phyloP scores from a whole-genome alignment of 2,113 vertebrate genomes.

The Tenebrosternarchus preto region DNA sequence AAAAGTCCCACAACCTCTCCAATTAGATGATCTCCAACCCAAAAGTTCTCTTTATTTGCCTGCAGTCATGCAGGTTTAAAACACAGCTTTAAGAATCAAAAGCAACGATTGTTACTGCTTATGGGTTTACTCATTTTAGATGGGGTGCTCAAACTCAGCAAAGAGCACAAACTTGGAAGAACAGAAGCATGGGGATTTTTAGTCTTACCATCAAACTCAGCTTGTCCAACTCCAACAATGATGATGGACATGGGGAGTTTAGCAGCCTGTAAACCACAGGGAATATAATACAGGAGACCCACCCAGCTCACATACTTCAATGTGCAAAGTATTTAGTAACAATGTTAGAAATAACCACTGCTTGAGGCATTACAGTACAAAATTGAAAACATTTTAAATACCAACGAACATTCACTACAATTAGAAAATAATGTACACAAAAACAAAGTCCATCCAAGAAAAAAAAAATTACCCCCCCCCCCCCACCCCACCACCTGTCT shows the following conservation, averaged over 20 bases:
- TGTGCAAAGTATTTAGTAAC: not conserved
- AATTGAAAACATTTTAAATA: too few species aligned
- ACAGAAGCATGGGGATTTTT: not conserved
- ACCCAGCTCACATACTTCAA: not conserved
- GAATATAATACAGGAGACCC: not conserved
- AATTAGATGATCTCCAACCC: conserved; percentile 49
- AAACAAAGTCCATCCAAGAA: too few species aligned
- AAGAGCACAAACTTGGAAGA: not conserved
- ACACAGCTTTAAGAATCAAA: not conserved
- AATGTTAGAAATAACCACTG: too few species aligned
- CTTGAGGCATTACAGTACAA: too few species aligned
- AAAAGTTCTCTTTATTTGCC: conserved; percentile 18
- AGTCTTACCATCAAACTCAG: conserved; percentile 90
- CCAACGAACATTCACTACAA: too few species aligned
- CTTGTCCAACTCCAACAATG: conserved; percentile 92
- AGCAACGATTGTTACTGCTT: not conserved
- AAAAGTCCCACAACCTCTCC: conserved; percentile 24
- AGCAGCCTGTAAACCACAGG: conserved; percentile 78
- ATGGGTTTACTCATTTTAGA: not conserved
- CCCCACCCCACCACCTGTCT: too few species aligned
- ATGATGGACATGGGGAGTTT: conserved; percentile 98
- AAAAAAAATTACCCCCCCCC: too few species aligned
- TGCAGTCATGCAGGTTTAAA: not conserved
- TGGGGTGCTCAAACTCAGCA: not conserved
- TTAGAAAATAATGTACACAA: too few species aligned